Percentiles rank a stretch among this genome's conserved stretches.
Conservation (phyloP, 2,113 vertebrate species). For the Bujurquina vittata region DNA sequence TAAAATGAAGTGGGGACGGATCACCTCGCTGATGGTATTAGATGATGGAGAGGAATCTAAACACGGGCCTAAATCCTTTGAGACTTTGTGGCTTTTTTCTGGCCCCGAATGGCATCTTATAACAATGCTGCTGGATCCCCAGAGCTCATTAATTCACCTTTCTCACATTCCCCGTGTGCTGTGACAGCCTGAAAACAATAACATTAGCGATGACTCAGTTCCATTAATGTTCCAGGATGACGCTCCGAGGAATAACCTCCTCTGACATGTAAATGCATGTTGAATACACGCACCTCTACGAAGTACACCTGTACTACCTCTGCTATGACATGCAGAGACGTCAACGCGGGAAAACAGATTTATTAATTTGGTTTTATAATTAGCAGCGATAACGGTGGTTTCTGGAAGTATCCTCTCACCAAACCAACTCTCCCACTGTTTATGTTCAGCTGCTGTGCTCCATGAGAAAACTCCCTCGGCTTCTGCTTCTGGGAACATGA, state of each 20-base stretch:
- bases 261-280: neutral
- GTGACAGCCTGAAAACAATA: neutral
- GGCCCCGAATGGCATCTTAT: neutral
- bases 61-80: neutral
- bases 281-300: neutral
- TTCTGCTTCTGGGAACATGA: constrained; percentile 43
- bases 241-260: neutral
- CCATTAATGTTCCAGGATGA: neutral
- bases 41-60: constrained; percentile 1
- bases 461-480: constrained; percentile 18
- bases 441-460: neutral
- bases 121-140: neutral
- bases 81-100: neutral
- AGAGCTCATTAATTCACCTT: neutral
- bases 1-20: neutral
- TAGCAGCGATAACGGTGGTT: neutral
- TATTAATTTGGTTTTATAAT: neutral
- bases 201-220: neutral
- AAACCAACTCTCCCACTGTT: neutral
- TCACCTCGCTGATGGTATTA: neutral
- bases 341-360: neutral
- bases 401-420: neutral
- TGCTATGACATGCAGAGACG: neutral
- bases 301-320: neutral
- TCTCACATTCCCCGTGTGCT: neutral